A percentile compares a stretch with the other conserved stretches of the same genome.
phyloP scores from a whole-genome alignment of 2,888 invertebrate genomes.

The Polydrusus cervinus region DNA sequence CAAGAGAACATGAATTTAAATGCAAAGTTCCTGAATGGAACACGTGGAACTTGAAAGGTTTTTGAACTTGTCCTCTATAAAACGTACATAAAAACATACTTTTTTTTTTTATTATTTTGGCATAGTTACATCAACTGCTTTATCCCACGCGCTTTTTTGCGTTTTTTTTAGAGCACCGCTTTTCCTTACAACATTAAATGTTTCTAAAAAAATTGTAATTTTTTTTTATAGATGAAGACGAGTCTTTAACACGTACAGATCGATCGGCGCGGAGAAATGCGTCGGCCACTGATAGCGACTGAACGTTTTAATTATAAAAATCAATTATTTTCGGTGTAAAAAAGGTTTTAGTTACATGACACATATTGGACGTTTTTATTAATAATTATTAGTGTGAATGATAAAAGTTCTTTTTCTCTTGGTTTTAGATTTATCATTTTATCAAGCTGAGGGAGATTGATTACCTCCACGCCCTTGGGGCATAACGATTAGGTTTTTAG shows the following conservation, averaged over 20 bases:
- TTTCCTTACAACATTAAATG: not conserved
- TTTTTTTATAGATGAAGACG: slow-evolving; percentile 63
- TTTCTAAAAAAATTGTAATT: slow-evolving; percentile 19
- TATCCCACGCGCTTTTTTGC: not conserved
- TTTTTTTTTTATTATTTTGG: too few species aligned
- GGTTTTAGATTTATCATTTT: not conserved
- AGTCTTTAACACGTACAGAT: slow-evolving; percentile 63
- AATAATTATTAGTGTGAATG: slow-evolving; percentile 26
- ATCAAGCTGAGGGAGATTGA: too few species aligned
- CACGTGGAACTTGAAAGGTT: too few species aligned
- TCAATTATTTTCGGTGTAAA: slow-evolving; percentile 28
- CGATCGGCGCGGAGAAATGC: slow-evolving; percentile 64
- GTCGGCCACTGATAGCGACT: slow-evolving; percentile 54
- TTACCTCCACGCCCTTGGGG: too few species aligned
- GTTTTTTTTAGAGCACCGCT: slow-evolving; percentile 26
- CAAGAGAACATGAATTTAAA: too few species aligned
- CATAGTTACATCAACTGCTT: not conserved
- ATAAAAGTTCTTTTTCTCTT: not conserved
- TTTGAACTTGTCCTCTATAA: too few species aligned
- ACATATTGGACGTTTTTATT: slow-evolving; percentile 17
- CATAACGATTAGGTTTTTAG: too few species aligned
- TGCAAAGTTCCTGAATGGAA: too few species aligned
- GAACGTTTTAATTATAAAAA: slow-evolving; percentile 33
- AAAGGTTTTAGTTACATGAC: slow-evolving; percentile 19
- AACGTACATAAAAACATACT: too few species aligned